Conservation (phyloP, 2,797 vertebrate species). For the Sebastes iracundus region DNA sequence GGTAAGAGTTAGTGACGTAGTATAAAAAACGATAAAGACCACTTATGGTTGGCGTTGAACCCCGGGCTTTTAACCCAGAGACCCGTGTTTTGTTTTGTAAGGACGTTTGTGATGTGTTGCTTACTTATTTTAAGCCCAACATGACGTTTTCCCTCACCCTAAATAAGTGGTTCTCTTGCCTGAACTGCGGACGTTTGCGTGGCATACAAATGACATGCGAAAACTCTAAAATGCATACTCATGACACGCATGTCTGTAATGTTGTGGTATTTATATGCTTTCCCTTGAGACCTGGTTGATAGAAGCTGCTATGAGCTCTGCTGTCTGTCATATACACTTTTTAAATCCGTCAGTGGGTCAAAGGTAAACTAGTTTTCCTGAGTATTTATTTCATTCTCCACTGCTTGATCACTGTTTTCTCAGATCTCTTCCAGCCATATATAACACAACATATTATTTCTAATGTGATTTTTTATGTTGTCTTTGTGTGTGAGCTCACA, state of each 20-base stretch:
- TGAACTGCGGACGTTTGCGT: too few relatives aligned
- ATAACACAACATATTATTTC: neutral
- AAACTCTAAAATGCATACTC: neutral
- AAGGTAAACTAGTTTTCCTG: neutral
- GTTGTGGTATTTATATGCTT: rapidly evolving
- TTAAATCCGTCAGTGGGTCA: neutral
- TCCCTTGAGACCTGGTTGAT: too few relatives aligned
- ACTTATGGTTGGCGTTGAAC: too few relatives aligned
- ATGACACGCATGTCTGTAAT: too few relatives aligned
- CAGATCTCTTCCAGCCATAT: neutral
- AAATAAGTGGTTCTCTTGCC: too few relatives aligned
- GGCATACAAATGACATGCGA: rapidly evolving
- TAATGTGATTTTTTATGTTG: neutral
- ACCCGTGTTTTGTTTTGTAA: too few relatives aligned
- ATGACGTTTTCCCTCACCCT: too few relatives aligned
- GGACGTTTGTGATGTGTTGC: too few relatives aligned
- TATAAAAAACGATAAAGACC: too few relatives aligned
- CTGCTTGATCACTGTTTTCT: neutral
- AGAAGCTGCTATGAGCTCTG: neutral
- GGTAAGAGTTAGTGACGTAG: too few relatives aligned
- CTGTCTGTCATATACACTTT: neutral
- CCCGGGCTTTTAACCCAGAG: too few relatives aligned
- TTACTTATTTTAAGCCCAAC: too few relatives aligned
- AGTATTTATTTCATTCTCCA: neutral
- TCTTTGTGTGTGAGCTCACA: neutral